Evolutionary conservation across 64 coral and sea anemone species (phyloP).

Genomic region (Orbicella faveolata): DNA sequence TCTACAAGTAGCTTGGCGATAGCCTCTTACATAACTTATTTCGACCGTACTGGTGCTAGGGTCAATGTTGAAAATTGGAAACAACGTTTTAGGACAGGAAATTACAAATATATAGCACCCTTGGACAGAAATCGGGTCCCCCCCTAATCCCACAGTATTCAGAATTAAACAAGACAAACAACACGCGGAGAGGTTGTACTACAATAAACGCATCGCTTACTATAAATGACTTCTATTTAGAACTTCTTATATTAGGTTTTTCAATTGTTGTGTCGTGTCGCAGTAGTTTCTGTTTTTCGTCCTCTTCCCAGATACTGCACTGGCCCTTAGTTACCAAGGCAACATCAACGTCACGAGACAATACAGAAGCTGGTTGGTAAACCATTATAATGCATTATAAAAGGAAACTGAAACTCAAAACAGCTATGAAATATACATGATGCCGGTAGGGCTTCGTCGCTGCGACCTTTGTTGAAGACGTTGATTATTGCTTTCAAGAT

Average conservation of each 20-base stretch:
- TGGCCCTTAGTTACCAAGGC: background rate
- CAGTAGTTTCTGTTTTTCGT: slow-evolving; percentile 2
- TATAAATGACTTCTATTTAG: background rate
- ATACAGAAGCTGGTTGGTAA: slow-evolving; percentile 43
- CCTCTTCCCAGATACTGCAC: background rate
- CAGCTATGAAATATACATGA: slow-evolving; percentile 69
- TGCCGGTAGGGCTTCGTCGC: slow-evolving; percentile 47
- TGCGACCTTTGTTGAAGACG: slow-evolving; percentile 51
- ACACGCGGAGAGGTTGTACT: background rate
- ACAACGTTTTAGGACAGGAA: background rate
- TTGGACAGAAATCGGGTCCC: background rate
- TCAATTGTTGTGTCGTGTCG: background rate
- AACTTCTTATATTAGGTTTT: background rate
- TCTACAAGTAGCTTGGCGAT: background rate
- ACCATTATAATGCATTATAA: slow-evolving; percentile 36
- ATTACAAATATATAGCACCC: background rate
- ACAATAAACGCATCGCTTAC: background rate
- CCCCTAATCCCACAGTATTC: background rate
- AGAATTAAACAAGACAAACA: background rate
- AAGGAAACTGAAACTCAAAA: slow-evolving; percentile 22
- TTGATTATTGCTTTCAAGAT: slow-evolving; percentile 33
- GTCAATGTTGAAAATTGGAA: background rate
- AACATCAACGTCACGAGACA: slow-evolving; percentile 29
- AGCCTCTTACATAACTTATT: background rate
- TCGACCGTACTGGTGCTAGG: background rate